A percentile compares a stretch with the other conserved stretches of the same genome.
Conservation (phyloP, 2,113 vertebrate species). For the Corythornis cristatus region DNA sequence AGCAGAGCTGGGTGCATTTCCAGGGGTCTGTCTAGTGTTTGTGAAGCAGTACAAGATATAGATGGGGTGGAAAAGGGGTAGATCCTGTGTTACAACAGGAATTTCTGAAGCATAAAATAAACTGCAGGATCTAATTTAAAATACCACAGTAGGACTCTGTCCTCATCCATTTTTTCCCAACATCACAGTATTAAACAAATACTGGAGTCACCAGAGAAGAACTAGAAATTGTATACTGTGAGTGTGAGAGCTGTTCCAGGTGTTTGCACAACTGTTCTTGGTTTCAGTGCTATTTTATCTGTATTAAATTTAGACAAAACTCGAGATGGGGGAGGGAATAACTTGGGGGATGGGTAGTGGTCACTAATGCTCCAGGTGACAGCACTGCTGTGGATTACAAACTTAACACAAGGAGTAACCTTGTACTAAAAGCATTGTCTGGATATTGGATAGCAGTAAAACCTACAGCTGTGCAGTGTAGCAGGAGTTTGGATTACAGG, state of each 20-base stretch:
- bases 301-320: neutral
- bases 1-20: too few relatives aligned
- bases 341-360: neutral
- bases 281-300: neutral
- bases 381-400: neutral
- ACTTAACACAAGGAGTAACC: neutral
- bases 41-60: fast-evolving
- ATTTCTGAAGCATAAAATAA: neutral
- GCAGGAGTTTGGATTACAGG: neutral
- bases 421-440: neutral
- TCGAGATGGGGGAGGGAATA: neutral
- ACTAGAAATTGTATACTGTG: neutral
- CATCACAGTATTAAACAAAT: neutral
- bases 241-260: neutral
- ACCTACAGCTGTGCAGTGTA: neutral
- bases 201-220: neutral
- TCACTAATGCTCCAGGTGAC: neutral
- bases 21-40: fast-evolving
- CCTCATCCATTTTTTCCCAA: neutral
- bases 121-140: neutral
- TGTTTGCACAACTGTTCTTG: neutral
- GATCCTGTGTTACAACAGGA: neutral
- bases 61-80: fast-evolving
- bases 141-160: neutral
- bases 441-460: neutral